Percentiles rank a stretch among this genome's conserved stretches.
phyloP scores from a whole-genome alignment of 2,797 vertebrate genomes.

The Adrianichthys oophorus region DNA sequence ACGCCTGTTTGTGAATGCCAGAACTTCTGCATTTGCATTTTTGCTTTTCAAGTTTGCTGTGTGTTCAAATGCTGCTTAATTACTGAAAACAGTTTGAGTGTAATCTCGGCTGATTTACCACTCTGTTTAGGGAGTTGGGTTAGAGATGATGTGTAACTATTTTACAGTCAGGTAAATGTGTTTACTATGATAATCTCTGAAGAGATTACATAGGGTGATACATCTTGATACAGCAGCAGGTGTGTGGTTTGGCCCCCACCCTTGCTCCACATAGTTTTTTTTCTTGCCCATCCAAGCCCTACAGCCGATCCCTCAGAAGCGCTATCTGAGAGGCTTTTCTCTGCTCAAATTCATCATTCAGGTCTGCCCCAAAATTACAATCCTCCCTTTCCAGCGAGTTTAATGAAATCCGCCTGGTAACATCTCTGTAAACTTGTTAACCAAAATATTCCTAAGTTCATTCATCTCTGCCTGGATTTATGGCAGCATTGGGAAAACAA shows the following conservation, averaged over 20 bases:
- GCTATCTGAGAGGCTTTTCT: slow-evolving; percentile 13
- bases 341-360: no score
- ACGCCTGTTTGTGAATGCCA: slow-evolving; percentile 32
- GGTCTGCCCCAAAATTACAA: no score
- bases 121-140: slow-evolving; percentile 28
- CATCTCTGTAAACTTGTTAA: no score
- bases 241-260: slow-evolving; percentile 16
- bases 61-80: slow-evolving; percentile 33
- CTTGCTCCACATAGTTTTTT: slow-evolving; percentile 22
- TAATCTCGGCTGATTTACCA: slow-evolving; percentile 39
- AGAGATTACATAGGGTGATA: slow-evolving; percentile 65
- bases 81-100: slow-evolving; percentile 16
- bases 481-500: slow-evolving; percentile 6
- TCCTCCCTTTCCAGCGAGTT: no score
- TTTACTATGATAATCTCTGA: slow-evolving; percentile 65
- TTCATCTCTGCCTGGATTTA: no score
- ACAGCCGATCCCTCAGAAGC: slow-evolving; percentile 35
- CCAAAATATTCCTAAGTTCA: no score
- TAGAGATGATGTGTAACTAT: slow-evolving; percentile 35
- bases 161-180: slow-evolving; percentile 47
- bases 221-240: slow-evolving; percentile 55
- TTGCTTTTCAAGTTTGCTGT: slow-evolving; percentile 22
- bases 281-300: slow-evolving; percentile 22
- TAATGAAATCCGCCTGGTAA: no score
- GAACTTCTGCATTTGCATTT: slow-evolving; percentile 35